A percentile compares a stretch with the other conserved stretches of the same genome.
These are phyloP conservation scores for Patella vulgata DNA, from an alignment of 1,140 invertebrate genomes.

Conservation along the genomic window DNA sequence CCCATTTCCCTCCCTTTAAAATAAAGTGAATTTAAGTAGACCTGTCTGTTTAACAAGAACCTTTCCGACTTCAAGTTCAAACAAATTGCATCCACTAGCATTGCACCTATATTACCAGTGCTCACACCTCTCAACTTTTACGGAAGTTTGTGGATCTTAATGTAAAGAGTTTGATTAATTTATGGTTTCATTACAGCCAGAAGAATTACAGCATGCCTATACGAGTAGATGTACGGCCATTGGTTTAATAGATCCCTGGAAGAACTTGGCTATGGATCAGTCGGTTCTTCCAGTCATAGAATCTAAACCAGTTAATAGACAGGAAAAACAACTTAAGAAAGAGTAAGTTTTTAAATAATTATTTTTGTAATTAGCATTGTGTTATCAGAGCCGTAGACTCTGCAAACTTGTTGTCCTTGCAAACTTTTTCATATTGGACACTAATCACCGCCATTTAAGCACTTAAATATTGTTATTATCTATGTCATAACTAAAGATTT, in stretches of 20 bases:
- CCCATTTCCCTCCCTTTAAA: too few species aligned
- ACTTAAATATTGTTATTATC: not conserved
- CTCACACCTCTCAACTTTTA: too few species aligned
- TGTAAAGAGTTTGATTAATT: too few species aligned
- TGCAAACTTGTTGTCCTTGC: not conserved
- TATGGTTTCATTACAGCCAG: conserved; percentile 38
- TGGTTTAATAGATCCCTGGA: conserved; percentile 54
- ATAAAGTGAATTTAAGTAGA: too few species aligned
- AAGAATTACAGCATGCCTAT: conserved; percentile 32
- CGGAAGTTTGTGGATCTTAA: too few species aligned
- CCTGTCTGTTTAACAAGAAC: too few species aligned
- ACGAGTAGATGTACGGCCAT: conserved; percentile 49
- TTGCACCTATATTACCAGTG: too few species aligned
- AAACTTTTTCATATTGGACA: too few species aligned
- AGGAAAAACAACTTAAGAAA: conserved; percentile 14
- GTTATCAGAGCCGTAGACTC: not conserved
- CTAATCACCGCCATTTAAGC: too few species aligned
- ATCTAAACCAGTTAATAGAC: conserved; percentile 15
- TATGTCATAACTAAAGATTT: not conserved
- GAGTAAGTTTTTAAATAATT: conserved; percentile 12
- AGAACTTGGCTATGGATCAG: conserved; percentile 48
- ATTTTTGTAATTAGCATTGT: too few species aligned
- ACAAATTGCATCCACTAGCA: too few species aligned
- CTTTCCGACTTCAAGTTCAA: too few species aligned
- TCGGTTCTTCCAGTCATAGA: conserved; percentile 40